Conservation (phyloP, 2,113 vertebrate genomes). For the Indri indri region DNA sequence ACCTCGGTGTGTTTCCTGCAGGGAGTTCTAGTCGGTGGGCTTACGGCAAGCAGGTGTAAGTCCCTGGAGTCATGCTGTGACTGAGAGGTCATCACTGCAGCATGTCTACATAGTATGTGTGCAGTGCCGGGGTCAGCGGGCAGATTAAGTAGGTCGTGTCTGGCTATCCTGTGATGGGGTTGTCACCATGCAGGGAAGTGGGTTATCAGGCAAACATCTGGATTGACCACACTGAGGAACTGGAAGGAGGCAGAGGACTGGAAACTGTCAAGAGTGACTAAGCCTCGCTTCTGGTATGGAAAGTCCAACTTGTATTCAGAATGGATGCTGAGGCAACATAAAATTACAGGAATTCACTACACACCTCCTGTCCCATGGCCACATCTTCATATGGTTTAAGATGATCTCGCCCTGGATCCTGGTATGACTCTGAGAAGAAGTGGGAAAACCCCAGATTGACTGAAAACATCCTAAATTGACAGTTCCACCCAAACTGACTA, state of each 20-base stretch:
- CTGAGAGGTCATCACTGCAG: background rate
- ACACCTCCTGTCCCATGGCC: background rate
- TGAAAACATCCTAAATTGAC: background rate
- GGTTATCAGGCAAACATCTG: background rate
- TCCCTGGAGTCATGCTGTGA: background rate
- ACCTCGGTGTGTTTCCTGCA: background rate
- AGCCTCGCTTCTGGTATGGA: background rate
- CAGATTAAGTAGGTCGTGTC: background rate
- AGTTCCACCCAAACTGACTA: background rate
- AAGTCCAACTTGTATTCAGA: background rate
- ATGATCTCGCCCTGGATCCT: background rate
- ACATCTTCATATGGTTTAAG: background rate
- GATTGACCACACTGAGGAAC: background rate
- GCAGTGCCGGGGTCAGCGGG: no score
- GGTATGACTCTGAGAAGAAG: background rate
- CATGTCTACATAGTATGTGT: background rate
- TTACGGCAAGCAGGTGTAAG: background rate
- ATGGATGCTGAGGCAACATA: background rate
- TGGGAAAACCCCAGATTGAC: background rate
- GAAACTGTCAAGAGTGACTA: background rate
- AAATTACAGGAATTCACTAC: background rate
- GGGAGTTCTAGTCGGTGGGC: background rate
- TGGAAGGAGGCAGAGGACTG: background rate
- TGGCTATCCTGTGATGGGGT: no score
- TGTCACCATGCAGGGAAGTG: background rate